These are phyloP conservation scores for Hydrochoerus hydrochaeris DNA, from an alignment of 2,113 vertebrate species.

Conservation along the genomic window DNA sequence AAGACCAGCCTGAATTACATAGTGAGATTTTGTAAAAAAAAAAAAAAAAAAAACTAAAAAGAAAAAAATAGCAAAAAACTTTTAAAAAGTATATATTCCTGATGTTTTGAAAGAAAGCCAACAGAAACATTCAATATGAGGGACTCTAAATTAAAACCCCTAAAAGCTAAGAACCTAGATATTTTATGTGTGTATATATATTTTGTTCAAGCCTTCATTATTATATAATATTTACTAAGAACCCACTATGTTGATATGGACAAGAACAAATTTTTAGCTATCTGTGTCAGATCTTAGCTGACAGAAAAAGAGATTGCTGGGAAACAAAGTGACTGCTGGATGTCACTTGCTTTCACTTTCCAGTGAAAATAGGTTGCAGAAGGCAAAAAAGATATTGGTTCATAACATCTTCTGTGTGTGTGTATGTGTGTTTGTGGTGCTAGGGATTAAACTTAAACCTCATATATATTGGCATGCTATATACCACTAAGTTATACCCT, in stretches of 20 bases:
- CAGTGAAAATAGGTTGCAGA: conserved; percentile 6
- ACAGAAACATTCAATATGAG: neutral
- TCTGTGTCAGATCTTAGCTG: neutral
- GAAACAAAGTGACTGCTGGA: neutral
- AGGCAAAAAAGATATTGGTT: neutral
- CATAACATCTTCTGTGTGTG: neutral
- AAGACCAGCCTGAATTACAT: neutral
- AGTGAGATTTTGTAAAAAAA: neutral
- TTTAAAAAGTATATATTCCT: neutral
- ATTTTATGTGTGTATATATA: neutral
- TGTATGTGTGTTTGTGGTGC: neutral
- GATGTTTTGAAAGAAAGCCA: conserved; percentile 56
- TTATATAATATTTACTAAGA: conserved; percentile 48
- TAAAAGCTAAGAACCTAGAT: conserved; percentile 24
- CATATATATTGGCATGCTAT: neutral
- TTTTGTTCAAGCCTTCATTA: conserved; percentile 41
- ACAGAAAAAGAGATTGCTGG: conserved; percentile 25
- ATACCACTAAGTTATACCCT: neutral
- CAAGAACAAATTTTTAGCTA: conserved; percentile 45
- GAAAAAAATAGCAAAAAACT: neutral
- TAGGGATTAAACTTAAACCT: neutral
- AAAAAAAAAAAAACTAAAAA: neutral
- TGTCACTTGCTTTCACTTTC: conserved; percentile 43
- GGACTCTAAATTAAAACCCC: neutral
- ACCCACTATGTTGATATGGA: neutral